Conservation (phyloP, 2,797 vertebrate species). For the Meriones psammophilus region DNA sequence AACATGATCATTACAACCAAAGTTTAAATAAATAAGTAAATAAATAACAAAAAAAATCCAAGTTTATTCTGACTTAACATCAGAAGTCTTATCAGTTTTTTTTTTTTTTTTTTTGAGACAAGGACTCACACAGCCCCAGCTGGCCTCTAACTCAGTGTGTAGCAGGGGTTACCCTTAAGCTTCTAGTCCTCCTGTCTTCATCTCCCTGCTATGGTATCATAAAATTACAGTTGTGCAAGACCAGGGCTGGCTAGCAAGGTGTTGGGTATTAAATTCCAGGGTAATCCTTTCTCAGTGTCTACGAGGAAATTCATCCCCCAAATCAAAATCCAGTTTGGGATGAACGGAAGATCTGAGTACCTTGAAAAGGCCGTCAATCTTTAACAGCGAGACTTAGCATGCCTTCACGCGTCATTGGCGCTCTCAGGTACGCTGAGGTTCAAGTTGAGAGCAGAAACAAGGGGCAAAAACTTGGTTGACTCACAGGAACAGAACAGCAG, state of each 20-base stretch:
- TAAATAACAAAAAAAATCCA: background rate
- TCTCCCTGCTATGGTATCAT: background rate
- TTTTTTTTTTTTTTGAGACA: background rate
- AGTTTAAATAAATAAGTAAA: background rate
- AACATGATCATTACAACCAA: background rate
- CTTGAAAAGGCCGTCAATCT: background rate
- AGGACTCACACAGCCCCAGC: background rate
- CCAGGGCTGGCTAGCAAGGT: background rate
- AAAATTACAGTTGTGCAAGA: background rate
- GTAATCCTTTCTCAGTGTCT: background rate
- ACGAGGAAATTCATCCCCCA: conserved; percentile 11
- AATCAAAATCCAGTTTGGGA: conserved; percentile 45
- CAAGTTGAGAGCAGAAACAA: conserved; percentile 85
- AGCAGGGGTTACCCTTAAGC: background rate
- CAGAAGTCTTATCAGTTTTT: background rate
- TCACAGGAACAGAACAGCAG: conserved; percentile 82
- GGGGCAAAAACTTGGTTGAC: conserved; percentile 75
- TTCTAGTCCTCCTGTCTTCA: background rate
- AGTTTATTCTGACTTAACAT: background rate
- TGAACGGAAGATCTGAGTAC: conserved; percentile 37
- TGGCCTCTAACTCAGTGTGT: background rate
- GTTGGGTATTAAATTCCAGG: background rate
- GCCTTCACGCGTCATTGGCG: conserved; percentile 74
- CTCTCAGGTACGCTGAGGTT: conserved; percentile 79
- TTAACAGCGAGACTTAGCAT: conserved; percentile 76